A percentile compares a stretch with the other conserved stretches of the same genome.
Evolutionary conservation across 2,113 vertebrate genomes (phyloP).

Genomic region (Heterotis niloticus): DNA sequence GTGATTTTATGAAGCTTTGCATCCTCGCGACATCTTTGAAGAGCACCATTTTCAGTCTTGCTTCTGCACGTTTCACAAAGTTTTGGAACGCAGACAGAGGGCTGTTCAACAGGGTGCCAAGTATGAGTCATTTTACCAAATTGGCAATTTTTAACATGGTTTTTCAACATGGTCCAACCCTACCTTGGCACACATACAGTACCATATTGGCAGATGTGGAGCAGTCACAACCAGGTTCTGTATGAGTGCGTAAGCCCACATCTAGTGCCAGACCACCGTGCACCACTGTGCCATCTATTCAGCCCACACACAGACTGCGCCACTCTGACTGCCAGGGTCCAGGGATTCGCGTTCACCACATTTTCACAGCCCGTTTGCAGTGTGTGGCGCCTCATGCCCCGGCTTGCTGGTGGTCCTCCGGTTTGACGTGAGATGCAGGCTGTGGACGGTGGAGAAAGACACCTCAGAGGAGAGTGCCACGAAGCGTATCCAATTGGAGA

Average conservation of each 20-base stretch:
- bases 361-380: background rate
- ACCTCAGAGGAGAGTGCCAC: background rate
- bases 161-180: background rate
- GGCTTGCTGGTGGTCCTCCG: background rate
- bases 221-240: background rate
- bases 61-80: background rate
- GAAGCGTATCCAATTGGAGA: slow-evolving; percentile 1
- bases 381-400: too few species aligned
- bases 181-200: too few species aligned
- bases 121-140: background rate
- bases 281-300: too few species aligned
- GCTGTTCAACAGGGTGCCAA: background rate
- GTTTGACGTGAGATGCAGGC: background rate
- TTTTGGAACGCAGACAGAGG: background rate
- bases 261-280: too few species aligned
- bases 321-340: background rate
- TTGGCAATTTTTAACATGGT: background rate
- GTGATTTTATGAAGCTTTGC: background rate
- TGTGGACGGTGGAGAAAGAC: background rate
- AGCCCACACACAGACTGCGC: too few species aligned
- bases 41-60: background rate
- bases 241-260: background rate
- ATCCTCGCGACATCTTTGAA: background rate
- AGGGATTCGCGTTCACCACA: background rate
- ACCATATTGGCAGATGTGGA: background rate